Evolutionary conservation across 1,140 invertebrate species (phyloP).

Genomic region (Drosophila nikananu): DNA sequence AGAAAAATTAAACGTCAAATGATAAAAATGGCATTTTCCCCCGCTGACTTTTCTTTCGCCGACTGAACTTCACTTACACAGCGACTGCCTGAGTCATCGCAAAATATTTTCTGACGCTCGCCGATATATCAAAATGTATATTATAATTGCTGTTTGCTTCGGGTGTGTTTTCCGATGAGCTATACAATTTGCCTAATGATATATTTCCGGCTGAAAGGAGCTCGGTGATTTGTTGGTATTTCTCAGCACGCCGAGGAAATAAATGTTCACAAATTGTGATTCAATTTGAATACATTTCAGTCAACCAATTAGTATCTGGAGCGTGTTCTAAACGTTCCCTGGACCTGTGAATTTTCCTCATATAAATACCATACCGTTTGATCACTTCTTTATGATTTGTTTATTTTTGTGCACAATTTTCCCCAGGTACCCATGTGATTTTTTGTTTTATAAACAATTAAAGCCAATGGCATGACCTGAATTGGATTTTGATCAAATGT

Average conservation of each 20-base stretch:
- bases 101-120: slow-evolving; percentile 42
- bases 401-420: slow-evolving; percentile 23
- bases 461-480: slow-evolving; percentile 1
- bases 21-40: slow-evolving; percentile 33
- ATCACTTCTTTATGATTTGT: slow-evolving; percentile 39
- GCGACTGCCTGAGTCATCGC: slow-evolving; percentile 41
- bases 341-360: background rate
- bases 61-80: slow-evolving; percentile 43
- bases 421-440: slow-evolving; percentile 7
- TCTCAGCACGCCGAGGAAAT: slow-evolving; percentile 20
- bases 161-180: slow-evolving; percentile 29
- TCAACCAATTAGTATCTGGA: slow-evolving; percentile 23
- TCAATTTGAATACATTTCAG: slow-evolving; percentile 27
- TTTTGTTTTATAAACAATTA: slow-evolving; percentile 29
- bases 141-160: slow-evolving; percentile 13
- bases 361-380: slow-evolving; percentile 9
- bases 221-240: slow-evolving; percentile 23
- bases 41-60: slow-evolving; percentile 6
- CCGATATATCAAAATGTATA: slow-evolving; percentile 39
- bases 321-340: background rate
- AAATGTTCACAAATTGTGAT: slow-evolving; percentile 50
- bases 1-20: slow-evolving; percentile 24
- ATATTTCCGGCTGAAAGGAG: slow-evolving; percentile 47
- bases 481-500: background rate
- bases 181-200: slow-evolving; percentile 56